Percentiles rank a stretch among this genome's conserved stretches.
Evolutionary conservation across 2,113 vertebrate genomes (phyloP).

Genomic region (Phrynosoma platyrhinos): DNA sequence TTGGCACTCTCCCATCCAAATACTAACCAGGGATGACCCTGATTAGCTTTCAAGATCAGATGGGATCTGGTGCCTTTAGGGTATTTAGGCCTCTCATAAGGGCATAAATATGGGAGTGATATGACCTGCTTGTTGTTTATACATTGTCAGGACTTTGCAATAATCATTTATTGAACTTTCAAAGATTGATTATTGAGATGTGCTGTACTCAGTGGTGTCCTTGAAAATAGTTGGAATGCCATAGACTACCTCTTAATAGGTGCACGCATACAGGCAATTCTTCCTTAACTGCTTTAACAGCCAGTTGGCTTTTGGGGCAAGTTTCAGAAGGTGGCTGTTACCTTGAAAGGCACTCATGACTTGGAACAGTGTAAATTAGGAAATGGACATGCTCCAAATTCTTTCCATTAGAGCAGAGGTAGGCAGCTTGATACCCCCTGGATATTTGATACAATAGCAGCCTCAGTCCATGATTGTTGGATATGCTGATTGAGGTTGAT

Average conservation of each 20-base stretch:
- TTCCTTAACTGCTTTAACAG: too few relatives aligned
- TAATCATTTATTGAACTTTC: background rate
- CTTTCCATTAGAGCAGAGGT: background rate
- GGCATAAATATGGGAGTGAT: background rate
- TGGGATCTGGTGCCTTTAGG: too few relatives aligned
- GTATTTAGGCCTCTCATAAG: too few relatives aligned
- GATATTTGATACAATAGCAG: too few relatives aligned
- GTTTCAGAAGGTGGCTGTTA: background rate
- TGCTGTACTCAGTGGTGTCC: background rate
- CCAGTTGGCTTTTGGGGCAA: background rate
- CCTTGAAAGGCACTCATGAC: background rate
- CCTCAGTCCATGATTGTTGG: too few relatives aligned
- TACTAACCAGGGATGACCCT: too few relatives aligned
- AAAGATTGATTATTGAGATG: background rate
- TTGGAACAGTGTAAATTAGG: background rate
- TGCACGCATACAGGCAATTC: background rate
- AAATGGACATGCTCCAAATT: too few relatives aligned
- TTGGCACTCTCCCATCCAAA: too few relatives aligned
- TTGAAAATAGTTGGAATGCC: background rate
- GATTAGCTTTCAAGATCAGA: too few relatives aligned
- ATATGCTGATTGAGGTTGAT: background rate
- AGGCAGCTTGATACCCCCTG: too few relatives aligned
- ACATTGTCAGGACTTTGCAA: background rate
- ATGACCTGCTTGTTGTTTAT: background rate
- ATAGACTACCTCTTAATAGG: background rate